phyloP scores from a whole-genome alignment of 2,888 invertebrate species.

The Argyresthia albistria region DNA sequence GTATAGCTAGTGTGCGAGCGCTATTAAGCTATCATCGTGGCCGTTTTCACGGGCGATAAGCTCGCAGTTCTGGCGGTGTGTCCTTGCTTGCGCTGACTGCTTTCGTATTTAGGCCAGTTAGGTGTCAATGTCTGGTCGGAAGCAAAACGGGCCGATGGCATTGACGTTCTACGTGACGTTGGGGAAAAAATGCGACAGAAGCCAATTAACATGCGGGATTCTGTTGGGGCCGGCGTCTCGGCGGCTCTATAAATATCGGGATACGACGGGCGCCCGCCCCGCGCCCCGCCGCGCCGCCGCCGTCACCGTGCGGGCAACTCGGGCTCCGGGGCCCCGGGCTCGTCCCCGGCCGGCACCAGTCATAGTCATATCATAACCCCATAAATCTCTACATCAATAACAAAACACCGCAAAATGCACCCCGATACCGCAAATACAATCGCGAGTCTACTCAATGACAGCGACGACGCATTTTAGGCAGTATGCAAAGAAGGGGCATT shows the following conservation, averaged over 20 bases:
- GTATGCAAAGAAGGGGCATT: too few relatives aligned
- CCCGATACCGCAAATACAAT: too few relatives aligned
- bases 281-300: constrained; percentile 19
- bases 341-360: constrained; percentile 34
- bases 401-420: too few relatives aligned
- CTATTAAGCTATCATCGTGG: too few relatives aligned
- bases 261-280: constrained; percentile 21
- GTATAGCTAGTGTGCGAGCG: too few relatives aligned
- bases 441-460: too few relatives aligned
- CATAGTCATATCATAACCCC: constrained; percentile 11
- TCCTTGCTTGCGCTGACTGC: not conserved
- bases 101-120: constrained; percentile 39
- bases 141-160: constrained; percentile 38
- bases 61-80: not conserved
- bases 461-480: too few relatives aligned
- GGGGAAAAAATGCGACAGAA: constrained; percentile 60
- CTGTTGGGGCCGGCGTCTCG: constrained; percentile 60
- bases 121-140: constrained; percentile 54
- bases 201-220: constrained; percentile 63
- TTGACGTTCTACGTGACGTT: constrained; percentile 39
- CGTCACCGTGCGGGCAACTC: constrained; percentile 7
- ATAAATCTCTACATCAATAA: constrained; percentile 36
- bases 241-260: constrained; percentile 61
- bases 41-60: not conserved
- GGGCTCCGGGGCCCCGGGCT: constrained; percentile 13